phyloP scores from a whole-genome alignment of 1,140 invertebrate species.

The Drosophila pandora region DNA sequence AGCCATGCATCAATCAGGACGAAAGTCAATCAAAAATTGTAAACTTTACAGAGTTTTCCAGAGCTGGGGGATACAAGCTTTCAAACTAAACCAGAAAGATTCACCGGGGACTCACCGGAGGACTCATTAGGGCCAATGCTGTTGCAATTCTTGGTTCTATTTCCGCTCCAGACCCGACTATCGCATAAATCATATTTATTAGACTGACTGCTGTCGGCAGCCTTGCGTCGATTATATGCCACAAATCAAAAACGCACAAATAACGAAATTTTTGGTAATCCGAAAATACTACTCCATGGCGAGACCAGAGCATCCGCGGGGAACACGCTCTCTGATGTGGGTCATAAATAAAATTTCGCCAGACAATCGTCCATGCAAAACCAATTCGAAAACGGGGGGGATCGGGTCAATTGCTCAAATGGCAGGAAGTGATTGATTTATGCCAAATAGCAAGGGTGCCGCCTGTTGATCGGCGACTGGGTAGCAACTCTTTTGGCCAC shows the following conservation, averaged over 20 bases:
- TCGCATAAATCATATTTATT: constrained; percentile 76
- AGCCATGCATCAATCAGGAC: constrained; percentile 61
- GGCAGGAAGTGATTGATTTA: constrained; percentile 79
- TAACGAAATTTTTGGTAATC: constrained; percentile 44
- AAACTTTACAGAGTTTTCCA: constrained; percentile 33
- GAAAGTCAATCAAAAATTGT: constrained; percentile 65
- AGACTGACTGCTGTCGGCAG: constrained; percentile 47
- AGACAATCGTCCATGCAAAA: constrained; percentile 63
- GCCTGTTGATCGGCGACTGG: constrained; percentile 23
- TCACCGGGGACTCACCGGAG: background rate
- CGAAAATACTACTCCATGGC: constrained; percentile 29
- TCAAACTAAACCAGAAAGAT: background rate
- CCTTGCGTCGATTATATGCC: constrained; percentile 43
- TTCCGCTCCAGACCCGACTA: constrained; percentile 28
- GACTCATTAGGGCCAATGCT: constrained; percentile 53
- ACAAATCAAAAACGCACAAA: constrained; percentile 68
- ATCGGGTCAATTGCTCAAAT: constrained; percentile 56
- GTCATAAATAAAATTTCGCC: constrained; percentile 42
- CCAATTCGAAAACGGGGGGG: constrained; percentile 41
- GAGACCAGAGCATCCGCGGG: constrained; percentile 24
- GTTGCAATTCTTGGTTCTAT: constrained; percentile 35
- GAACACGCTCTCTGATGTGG: constrained; percentile 17
- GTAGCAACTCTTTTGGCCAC: constrained; percentile 57
- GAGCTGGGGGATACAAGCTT: constrained; percentile 13
- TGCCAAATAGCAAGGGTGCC: constrained; percentile 17